A percentile compares a stretch with the other conserved stretches of the same genome.
These are phyloP conservation scores for Okamejei kenojei DNA, from an alignment of 2,797 vertebrate species.

Conservation along the genomic window DNA sequence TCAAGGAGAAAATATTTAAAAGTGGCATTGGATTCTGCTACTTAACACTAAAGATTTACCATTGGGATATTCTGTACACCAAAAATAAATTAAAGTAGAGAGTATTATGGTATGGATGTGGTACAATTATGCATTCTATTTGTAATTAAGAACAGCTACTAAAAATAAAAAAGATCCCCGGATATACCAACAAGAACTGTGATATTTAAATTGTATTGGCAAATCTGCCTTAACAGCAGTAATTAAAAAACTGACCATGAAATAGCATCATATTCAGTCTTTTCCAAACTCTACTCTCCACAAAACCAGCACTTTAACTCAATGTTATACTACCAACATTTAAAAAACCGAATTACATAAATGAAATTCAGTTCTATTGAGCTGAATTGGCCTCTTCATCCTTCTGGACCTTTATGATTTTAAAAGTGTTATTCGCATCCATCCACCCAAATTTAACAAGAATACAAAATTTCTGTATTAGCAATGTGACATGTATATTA, in stretches of 20 bases:
- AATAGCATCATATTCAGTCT: not conserved
- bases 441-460: not conserved
- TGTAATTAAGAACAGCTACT: not conserved
- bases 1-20: not conserved
- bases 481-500: not conserved
- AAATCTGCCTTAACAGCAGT: not conserved
- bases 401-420: not conserved
- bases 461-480: not conserved
- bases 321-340: not conserved
- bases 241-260: not conserved
- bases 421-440: not conserved
- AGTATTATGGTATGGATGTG: not conserved
- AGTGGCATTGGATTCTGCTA: not conserved
- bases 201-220: constrained; percentile 26
- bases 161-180: constrained; percentile 8
- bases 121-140: not conserved
- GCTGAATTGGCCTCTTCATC: not conserved
- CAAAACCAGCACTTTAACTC: constrained; percentile 2
- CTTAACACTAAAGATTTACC: not conserved
- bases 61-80: not conserved
- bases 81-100: not conserved
- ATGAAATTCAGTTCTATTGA: not conserved
- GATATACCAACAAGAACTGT: not conserved
- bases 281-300: not conserved
- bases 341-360: not conserved